Conservation (phyloP, 2,888 invertebrate species). For the Nysson spinosus region DNA sequence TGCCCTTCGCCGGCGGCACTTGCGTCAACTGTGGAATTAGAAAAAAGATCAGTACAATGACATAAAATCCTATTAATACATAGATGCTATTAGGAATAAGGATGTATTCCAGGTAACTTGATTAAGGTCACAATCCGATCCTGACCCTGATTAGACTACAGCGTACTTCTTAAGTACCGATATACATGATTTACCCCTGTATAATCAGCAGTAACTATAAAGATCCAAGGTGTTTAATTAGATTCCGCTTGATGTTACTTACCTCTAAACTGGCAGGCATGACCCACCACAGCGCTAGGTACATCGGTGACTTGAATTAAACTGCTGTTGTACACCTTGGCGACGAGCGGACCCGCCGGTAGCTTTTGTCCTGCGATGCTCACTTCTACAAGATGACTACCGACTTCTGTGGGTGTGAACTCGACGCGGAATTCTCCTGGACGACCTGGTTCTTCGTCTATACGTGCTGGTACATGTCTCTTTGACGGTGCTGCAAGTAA, state of each 20-base stretch:
- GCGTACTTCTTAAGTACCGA: neutral
- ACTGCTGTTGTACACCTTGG: slow-evolving; percentile 96
- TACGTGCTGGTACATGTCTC: slow-evolving; percentile 88
- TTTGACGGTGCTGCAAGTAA: slow-evolving; percentile 85
- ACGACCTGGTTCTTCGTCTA: slow-evolving; percentile 88
- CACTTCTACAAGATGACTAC: slow-evolving; percentile 95
- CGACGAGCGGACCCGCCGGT: slow-evolving; percentile 92
- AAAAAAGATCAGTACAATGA: too few species aligned
- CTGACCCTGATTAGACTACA: too few species aligned
- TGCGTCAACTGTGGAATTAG: slow-evolving; percentile 90
- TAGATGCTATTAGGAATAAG: too few species aligned
- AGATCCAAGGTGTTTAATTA: too few species aligned
- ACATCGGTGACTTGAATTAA: slow-evolving; percentile 96
- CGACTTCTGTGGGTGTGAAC: slow-evolving; percentile 95
- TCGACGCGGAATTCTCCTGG: slow-evolving; percentile 92
- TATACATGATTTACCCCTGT: too few species aligned
- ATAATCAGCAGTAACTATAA: too few species aligned
- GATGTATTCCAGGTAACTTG: too few species aligned
- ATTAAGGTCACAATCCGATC: too few species aligned
- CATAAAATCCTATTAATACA: too few species aligned
- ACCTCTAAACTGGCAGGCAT: slow-evolving; percentile 98
- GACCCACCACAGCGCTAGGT: slow-evolving; percentile 94
- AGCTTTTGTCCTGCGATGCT: slow-evolving; percentile 93
- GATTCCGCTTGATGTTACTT: too few species aligned
- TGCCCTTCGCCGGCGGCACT: slow-evolving; percentile 99